These are phyloP conservation scores for Labeo catla DNA, from an alignment of 2,113 vertebrate genomes.

Conservation along the genomic window DNA sequence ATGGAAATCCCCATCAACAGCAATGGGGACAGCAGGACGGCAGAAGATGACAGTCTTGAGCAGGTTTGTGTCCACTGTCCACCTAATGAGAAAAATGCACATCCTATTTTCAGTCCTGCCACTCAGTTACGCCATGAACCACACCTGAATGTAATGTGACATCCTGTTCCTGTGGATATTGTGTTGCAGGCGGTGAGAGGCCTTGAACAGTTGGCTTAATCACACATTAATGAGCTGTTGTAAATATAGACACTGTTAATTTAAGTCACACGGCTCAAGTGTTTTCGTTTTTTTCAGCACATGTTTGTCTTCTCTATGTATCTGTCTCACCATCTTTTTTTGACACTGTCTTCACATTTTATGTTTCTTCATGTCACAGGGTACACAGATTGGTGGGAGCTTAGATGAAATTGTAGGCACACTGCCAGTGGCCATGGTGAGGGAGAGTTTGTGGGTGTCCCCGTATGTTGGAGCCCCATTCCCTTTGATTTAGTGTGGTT, in stretches of 20 bases:
- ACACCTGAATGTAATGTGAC: background rate
- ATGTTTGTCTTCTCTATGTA: constrained; percentile 21
- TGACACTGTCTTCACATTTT: constrained; percentile 33
- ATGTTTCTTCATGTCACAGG: constrained; percentile 67
- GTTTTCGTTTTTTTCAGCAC: background rate
- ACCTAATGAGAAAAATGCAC: background rate
- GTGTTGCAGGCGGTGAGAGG: background rate
- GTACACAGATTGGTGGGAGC: constrained; percentile 78
- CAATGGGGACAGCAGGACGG: constrained; percentile 87
- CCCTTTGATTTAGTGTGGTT: constrained; percentile 12
- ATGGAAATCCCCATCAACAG: constrained; percentile 98
- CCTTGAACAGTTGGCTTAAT: background rate
- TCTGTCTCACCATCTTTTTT: constrained; percentile 36
- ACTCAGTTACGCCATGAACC: constrained; percentile 19
- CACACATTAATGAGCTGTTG: constrained; percentile 17
- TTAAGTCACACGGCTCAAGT: background rate
- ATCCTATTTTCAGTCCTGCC: background rate
- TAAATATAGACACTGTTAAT: constrained; percentile 23
- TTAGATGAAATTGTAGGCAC: constrained; percentile 81
- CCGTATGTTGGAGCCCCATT: constrained; percentile 26
- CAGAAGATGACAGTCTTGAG: constrained; percentile 90
- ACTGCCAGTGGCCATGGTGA: constrained; percentile 74
- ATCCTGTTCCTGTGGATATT: background rate
- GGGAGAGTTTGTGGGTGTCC: constrained; percentile 60
- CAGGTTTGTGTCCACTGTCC: constrained; percentile 77